Base-by-base conservation (phyloP, 2,797 vertebrate species). In the Protonibea diacanthus region DNA sequence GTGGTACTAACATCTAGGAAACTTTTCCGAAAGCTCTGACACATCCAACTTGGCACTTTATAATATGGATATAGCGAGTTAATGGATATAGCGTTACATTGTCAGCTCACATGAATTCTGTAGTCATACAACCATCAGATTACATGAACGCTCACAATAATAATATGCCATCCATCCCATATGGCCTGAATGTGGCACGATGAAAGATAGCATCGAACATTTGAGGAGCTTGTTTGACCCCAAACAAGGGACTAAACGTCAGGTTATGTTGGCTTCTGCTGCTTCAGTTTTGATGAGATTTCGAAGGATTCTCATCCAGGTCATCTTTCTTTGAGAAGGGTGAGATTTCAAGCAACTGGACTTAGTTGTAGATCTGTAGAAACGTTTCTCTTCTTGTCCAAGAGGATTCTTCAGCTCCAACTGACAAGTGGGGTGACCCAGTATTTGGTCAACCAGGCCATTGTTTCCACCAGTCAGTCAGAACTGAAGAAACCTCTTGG, bases 181-280 rank as follows among this genome's bases (percentile, higher is more conserved):
- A 10, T 5, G 27, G 13, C 0, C 0, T 27, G 3, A 55, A 40
- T 0, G 0, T 29, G 47, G 29, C 21, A 6, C 4, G 4, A 40
- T 21, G 7, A 21, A 53, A 12, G 44, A 15, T 0, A 1, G 12
- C 11, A n/a, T 17, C 12, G 53, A 42, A 29, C 10, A 21, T 44
- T 60, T 33, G 10, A 60, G 38, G 17, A 61, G 27, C 9, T 44
- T n/a, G n/a, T n/a, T n/a, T 44, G 55, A 21, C 18, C 13, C 6
- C 7, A 56, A 29, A 29, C 17, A 4, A 48, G 42, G 5, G 23
- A 53, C 25, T 68, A 40, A 55, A 69, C 8, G 13, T 58, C 18
- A 10, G 17, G 23, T 60, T 7, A 61, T 27, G 3, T 21, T 33
- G 55, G 3, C 20, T 7, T 52, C 20, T 59, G 25, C 17, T 27